These are phyloP conservation scores for Scrobipalpa atriplicella DNA, from an alignment of 2,888 invertebrate species.

Conservation along the genomic window DNA sequence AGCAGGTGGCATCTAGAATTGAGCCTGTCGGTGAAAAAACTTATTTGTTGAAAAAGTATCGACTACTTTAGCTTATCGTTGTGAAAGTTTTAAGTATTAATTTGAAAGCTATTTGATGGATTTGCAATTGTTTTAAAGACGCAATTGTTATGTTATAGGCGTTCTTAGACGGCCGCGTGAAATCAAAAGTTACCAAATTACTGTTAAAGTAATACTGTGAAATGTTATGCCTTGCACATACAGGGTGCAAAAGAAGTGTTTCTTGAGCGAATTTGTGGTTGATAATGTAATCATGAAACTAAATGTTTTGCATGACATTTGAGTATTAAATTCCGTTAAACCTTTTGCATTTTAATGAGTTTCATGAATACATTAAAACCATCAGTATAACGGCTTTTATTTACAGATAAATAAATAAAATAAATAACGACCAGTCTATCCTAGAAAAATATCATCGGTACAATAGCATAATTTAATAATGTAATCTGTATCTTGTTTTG, in stretches of 20 bases:
- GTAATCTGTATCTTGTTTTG: background rate
- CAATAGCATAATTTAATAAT: background rate
- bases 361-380: background rate
- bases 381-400: background rate
- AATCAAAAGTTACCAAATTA: no score
- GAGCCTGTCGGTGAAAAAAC: background rate
- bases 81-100: background rate
- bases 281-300: background rate
- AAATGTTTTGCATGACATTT: no score
- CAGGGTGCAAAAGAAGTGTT: background rate
- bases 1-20: no score
- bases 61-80: conserved; percentile 1
- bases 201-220: background rate
- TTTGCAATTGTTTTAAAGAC: background rate
- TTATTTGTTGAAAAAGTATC: background rate
- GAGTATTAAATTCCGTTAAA: background rate
- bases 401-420: background rate
- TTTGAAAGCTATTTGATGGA: background rate
- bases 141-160: background rate
- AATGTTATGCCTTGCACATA: conserved; percentile 1
- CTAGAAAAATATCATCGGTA: background rate
- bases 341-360: background rate
- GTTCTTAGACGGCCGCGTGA: background rate
- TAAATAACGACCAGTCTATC: background rate
- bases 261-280: background rate